Evolutionary conservation across 2,113 vertebrate species (phyloP).

Genomic region (Tor tambroides): DNA sequence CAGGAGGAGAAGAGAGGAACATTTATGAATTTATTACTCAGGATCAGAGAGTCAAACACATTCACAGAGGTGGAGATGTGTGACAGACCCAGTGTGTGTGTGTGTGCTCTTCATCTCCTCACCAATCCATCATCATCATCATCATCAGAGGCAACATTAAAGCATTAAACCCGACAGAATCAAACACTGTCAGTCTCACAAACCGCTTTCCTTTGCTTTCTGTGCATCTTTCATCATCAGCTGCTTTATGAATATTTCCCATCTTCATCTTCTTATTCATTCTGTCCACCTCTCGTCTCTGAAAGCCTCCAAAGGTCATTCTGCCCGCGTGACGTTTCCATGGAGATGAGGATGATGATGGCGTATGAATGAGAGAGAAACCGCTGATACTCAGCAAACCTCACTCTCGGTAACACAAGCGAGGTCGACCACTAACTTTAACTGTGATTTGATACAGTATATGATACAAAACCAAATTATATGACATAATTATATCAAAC

Average conservation of each 20-base stretch:
- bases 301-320: neutral
- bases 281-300: neutral
- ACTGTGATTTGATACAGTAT: too few species aligned
- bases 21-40: neutral
- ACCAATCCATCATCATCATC: neutral
- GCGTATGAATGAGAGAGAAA: neutral
- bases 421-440: neutral
- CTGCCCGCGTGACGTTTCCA: neutral
- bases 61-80: neutral
- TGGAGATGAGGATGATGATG: neutral
- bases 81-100: neutral
- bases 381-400: neutral
- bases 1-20: neutral
- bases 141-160: neutral
- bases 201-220: neutral
- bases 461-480: too few species aligned
- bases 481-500: too few species aligned
- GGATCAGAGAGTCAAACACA: neutral
- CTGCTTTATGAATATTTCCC: conserved; percentile 18
- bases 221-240: conserved; percentile 37
- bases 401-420: neutral
- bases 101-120: neutral
- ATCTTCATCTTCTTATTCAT: conserved; percentile 19
- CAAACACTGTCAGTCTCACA: neutral
- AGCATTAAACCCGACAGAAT: neutral